These are phyloP conservation scores for Melinaea marsaeus DNA, from an alignment of 2,888 invertebrate genomes.

Conservation along the genomic window DNA sequence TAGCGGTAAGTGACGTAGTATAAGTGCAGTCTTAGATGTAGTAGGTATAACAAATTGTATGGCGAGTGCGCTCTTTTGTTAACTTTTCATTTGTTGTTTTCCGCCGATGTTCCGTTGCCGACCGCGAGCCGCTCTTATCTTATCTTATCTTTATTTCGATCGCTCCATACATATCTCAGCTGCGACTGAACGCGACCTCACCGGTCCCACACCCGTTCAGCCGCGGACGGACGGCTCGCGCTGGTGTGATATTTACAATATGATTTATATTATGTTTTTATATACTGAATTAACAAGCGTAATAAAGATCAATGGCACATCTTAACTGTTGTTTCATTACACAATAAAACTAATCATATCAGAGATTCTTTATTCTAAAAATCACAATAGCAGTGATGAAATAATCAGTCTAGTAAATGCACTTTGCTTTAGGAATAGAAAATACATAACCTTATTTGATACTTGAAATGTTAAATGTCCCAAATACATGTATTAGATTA, in stretches of 20 bases:
- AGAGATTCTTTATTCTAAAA: slow-evolving; percentile 7
- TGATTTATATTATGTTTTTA: slow-evolving; percentile 75
- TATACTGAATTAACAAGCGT: slow-evolving; percentile 75
- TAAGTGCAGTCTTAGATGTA: slow-evolving; percentile 74
- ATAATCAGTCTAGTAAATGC: too few species aligned
- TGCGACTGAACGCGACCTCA: too few species aligned
- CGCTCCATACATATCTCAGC: background rate
- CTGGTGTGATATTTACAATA: slow-evolving; percentile 67
- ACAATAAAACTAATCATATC: background rate
- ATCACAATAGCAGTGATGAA: slow-evolving; percentile 5
- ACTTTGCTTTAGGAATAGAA: too few species aligned
- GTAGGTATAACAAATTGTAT: slow-evolving; percentile 77
- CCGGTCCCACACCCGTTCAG: background rate
- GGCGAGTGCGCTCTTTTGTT: slow-evolving; percentile 43
- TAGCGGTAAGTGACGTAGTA: slow-evolving; percentile 67
- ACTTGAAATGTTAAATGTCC: too few species aligned
- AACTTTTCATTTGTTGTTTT: slow-evolving; percentile 32
- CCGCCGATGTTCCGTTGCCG: slow-evolving; percentile 43
- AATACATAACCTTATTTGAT: too few species aligned
- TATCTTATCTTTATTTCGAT: background rate
- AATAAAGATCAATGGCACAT: slow-evolving; percentile 77
- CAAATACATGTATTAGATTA: too few species aligned
- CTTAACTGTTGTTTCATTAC: slow-evolving; percentile 61
- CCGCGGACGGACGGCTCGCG: slow-evolving; percentile 39
- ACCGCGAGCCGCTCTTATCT: slow-evolving; percentile 21